Percentiles rank a stretch among this genome's conserved stretches.
phyloP scores from a whole-genome alignment of 2,888 invertebrate genomes.

The Zygothrica quintamaculata region DNA sequence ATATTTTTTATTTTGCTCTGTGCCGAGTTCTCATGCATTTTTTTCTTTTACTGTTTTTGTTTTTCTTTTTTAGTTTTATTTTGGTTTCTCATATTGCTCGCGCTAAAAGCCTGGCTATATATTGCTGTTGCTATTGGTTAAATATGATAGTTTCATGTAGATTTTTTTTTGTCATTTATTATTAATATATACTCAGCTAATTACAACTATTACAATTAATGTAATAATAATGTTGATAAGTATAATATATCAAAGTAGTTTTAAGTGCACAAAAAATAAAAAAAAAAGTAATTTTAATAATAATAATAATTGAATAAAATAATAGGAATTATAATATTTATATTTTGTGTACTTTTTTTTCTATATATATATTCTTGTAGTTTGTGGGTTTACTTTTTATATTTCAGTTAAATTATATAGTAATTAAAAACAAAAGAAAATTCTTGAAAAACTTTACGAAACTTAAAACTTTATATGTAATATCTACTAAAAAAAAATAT shows the following conservation, averaged over 20 bases:
- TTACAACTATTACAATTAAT: slow-evolving; percentile 31
- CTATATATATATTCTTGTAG: background rate
- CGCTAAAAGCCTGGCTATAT: slow-evolving; percentile 58
- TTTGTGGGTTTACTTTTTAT: slow-evolving; percentile 18
- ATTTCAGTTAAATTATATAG: slow-evolving; percentile 37
- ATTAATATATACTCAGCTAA: slow-evolving; percentile 12
- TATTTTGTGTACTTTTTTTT: slow-evolving; percentile 26
- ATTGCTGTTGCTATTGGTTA: slow-evolving; percentile 35
- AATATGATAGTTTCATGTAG: slow-evolving; percentile 38
- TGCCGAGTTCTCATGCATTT: slow-evolving; percentile 8
- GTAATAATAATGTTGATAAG: background rate
- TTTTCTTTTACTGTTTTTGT: slow-evolving; percentile 12
- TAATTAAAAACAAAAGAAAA: slow-evolving; percentile 29
- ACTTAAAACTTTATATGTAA: slow-evolving; percentile 22
- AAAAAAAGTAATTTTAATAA: background rate
- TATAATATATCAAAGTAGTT: no score
- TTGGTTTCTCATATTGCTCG: slow-evolving; percentile 69
- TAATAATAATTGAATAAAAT: background rate
- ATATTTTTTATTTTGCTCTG: slow-evolving; percentile 2
- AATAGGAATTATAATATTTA: slow-evolving; percentile 5
- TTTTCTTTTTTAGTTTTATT: slow-evolving; percentile 33
- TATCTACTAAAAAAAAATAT: slow-evolving; percentile 7
- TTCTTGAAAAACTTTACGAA: slow-evolving; percentile 36
- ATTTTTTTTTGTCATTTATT: slow-evolving; percentile 21
- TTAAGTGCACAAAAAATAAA: no score